Conservation (phyloP, 2,797 vertebrate species). For the Huso huso region DNA sequence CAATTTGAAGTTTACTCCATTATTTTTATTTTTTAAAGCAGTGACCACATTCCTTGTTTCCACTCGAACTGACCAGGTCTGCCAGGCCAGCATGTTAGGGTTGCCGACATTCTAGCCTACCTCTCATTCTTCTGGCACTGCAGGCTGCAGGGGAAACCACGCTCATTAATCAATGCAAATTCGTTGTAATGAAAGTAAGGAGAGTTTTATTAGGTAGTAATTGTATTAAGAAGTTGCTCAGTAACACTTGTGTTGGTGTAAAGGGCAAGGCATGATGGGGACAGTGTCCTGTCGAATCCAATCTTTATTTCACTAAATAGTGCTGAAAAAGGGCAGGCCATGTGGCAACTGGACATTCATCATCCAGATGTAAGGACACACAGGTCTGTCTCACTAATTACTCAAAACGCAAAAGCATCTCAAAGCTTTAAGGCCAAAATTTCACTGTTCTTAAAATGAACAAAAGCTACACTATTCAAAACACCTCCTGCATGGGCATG, state of each 20-base stretch:
- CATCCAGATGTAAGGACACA: constrained; percentile 25
- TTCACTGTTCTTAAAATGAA: not conserved
- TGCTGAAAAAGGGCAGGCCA: constrained; percentile 28
- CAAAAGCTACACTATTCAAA: too few relatives aligned
- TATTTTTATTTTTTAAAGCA: too few relatives aligned
- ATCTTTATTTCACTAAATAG: constrained; percentile 33
- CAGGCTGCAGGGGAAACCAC: constrained; percentile 11
- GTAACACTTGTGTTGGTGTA: constrained; percentile 18
- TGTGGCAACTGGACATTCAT: constrained; percentile 30
- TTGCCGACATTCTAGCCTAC: not conserved
- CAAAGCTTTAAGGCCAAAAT: not conserved
- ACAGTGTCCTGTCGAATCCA: constrained; percentile 27
- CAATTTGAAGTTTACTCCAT: too few relatives aligned
- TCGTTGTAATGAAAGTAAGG: constrained; percentile 25
- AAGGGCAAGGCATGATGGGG: constrained; percentile 17
- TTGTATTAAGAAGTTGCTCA: constrained; percentile 27
- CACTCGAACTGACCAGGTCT: not conserved
- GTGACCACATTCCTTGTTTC: not conserved
- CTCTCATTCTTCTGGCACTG: constrained; percentile 16
- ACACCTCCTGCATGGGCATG: too few relatives aligned
- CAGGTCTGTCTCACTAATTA: constrained; percentile 24
- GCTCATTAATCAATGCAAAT: constrained; percentile 27
- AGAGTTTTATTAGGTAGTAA: constrained; percentile 29
- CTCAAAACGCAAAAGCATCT: not conserved
- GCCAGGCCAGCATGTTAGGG: not conserved